Evolutionary conservation across 1,140 invertebrate genomes (phyloP).

Genomic region (Dufourea novaeangliae): DNA sequence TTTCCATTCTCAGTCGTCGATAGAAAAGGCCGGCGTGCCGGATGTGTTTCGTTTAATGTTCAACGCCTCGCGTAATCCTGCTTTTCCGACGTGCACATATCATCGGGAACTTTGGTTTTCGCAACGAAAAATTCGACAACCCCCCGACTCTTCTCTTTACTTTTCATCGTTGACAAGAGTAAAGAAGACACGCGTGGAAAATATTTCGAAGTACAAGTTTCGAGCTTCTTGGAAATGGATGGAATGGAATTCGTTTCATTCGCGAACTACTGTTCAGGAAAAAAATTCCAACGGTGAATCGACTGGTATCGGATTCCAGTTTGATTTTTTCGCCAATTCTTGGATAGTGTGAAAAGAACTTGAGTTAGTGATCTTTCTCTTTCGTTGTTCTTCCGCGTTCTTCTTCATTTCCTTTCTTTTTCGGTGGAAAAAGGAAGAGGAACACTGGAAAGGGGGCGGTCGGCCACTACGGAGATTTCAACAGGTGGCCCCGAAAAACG

Average conservation of each 20-base stretch:
- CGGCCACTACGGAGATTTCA: too few species aligned
- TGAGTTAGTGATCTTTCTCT: not conserved
- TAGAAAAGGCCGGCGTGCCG: slow-evolving; percentile 49
- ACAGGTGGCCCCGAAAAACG: slow-evolving; percentile 71
- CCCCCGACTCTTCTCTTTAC: too few species aligned
- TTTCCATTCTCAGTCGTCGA: slow-evolving; percentile 63
- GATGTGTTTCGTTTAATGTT: not conserved
- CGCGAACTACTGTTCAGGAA: not conserved
- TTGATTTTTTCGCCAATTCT: not conserved
- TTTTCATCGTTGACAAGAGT: not conserved
- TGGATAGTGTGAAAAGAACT: not conserved
- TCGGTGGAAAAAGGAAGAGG: too few species aligned
- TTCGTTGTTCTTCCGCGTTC: not conserved
- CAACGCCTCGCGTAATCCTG: not conserved
- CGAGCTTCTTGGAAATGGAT: too few species aligned
- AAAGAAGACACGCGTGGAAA: too few species aligned
- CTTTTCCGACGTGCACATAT: too few species aligned
- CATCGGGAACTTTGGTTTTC: too few species aligned
- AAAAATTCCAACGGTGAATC: not conserved
- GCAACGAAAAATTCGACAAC: too few species aligned
- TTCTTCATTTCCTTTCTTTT: too few species aligned
- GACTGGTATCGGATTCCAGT: not conserved
- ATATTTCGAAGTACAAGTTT: not conserved
- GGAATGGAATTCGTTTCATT: not conserved
- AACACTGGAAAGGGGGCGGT: too few species aligned